These are phyloP conservation scores for Branchinecta lindahli DNA, from an alignment of 1,140 invertebrate species.

Conservation along the genomic window DNA sequence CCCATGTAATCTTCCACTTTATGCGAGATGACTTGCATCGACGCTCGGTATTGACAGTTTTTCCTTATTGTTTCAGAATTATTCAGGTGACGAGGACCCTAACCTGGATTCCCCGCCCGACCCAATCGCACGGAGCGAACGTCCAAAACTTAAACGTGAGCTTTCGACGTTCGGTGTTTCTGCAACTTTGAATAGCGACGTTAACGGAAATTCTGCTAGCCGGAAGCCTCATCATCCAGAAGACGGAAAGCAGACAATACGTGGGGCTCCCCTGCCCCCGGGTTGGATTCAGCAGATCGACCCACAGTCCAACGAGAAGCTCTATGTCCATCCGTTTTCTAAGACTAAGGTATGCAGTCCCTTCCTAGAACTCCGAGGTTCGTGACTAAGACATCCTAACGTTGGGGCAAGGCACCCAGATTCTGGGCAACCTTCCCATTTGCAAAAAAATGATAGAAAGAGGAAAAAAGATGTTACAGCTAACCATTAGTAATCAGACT, in stretches of 20 bases:
- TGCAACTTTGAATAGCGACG: background rate
- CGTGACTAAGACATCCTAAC: too few species aligned
- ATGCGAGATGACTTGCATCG: too few species aligned
- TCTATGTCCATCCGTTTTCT: background rate
- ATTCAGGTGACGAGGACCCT: background rate
- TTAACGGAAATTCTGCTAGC: background rate
- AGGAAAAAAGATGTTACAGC: too few species aligned
- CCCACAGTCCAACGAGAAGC: background rate
- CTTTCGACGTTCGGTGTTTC: background rate
- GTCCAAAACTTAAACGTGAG: background rate
- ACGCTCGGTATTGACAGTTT: too few species aligned
- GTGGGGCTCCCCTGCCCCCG: background rate
- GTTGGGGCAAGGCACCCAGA: too few species aligned
- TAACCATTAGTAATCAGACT: too few species aligned
- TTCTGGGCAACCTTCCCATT: too few species aligned
- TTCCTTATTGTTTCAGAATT: background rate
- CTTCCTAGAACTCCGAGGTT: too few species aligned
- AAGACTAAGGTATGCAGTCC: background rate
- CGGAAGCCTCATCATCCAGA: background rate
- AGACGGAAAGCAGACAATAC: background rate
- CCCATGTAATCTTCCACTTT: too few species aligned
- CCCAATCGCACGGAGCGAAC: background rate
- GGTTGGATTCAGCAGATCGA: background rate
- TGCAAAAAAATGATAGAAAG: too few species aligned
- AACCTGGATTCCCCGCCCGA: background rate